phyloP scores from a whole-genome alignment of 2,888 invertebrate genomes.

The Acronicta alni region DNA sequence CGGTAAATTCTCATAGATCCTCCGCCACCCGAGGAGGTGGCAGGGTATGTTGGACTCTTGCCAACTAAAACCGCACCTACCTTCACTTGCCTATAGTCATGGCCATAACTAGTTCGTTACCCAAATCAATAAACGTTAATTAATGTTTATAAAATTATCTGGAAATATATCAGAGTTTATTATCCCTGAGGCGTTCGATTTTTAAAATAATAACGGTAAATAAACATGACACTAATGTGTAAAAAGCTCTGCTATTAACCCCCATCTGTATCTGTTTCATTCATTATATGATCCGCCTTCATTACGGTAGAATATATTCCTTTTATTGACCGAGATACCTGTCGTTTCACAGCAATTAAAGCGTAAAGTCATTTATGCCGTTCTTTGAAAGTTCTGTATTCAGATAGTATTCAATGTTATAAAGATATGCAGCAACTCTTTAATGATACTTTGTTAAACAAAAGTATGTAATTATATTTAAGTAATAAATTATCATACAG shows the following conservation, averaged over 20 bases:
- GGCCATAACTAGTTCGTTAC: no score
- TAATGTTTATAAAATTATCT: slow-evolving; percentile 3
- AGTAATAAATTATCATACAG: slow-evolving; percentile 23
- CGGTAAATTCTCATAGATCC: no score
- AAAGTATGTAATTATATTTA: slow-evolving; percentile 22
- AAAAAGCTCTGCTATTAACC: slow-evolving; percentile 24
- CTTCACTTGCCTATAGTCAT: no score
- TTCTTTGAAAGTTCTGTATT: slow-evolving; percentile 9
- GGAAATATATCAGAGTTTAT: not conserved
- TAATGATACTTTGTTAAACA: no score
- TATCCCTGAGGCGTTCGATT: not conserved
- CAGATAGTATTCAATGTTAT: slow-evolving; percentile 17
- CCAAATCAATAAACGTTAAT: no score
- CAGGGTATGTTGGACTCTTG: no score
- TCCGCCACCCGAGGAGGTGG: no score
- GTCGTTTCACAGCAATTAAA: slow-evolving; percentile 17
- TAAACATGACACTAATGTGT: slow-evolving; percentile 6
- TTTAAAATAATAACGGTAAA: slow-evolving; percentile 7
- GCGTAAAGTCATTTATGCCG: slow-evolving; percentile 7
- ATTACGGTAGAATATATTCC: slow-evolving; percentile 13
- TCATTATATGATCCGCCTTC: slow-evolving; percentile 31
- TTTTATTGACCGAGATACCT: slow-evolving; percentile 32
- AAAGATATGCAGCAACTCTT: not conserved
- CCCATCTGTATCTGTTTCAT: slow-evolving; percentile 13
- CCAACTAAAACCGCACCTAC: no score